Base-by-base conservation (phyloP, 1,140 invertebrate species). In the Diplogasteroides magnus region DNA sequence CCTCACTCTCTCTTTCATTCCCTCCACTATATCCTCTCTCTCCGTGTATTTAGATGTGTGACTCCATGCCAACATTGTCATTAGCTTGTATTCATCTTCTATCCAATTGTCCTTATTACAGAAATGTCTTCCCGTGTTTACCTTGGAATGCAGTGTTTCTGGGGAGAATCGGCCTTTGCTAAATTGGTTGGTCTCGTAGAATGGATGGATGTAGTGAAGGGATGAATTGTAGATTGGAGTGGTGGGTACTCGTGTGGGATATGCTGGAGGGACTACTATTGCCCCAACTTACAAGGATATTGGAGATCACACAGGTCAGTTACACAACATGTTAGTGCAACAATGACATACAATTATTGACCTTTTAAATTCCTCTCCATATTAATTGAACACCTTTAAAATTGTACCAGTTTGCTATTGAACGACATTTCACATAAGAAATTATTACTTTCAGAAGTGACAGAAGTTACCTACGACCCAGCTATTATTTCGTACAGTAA, bases 61-160 rank as follows among this genome's bases (percentile, higher is more conserved):
- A 23, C 11, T 32, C 59, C 0, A 32, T 60, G 57, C 28, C 14
- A 23, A 37, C 27, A 15, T 26, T 14, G 26, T n/a, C n/a, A 31
- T 2, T 57, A 2, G 15, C 25, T 14, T 15, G 1, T 59, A 58
- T 59, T 1, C 29, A 60, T 23, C 31, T 32, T 11, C 1, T 31
- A 26, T n/a, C 26, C 23, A 28, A 31, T 28, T 57, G 31, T 0
- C 19, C 15, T 48, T 13, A 48, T 19, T 25, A 56, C 57, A 58
- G 65, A 57, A 31, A 1, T 67, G 32, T 32, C 59, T 58, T 55
- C 57, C 23, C 65, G 65, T 59, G 93, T 93, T 0, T 94, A 92
- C 0, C 93, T 96, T 83, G 92, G 91, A 2, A 92, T 97, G 91
- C 91, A 92, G 58, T 97, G 94, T 84, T 97, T 97, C 84, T 97